Evolutionary conservation across 2,888 invertebrate species (phyloP).

Genomic region (Drosophila atripex): DNA sequence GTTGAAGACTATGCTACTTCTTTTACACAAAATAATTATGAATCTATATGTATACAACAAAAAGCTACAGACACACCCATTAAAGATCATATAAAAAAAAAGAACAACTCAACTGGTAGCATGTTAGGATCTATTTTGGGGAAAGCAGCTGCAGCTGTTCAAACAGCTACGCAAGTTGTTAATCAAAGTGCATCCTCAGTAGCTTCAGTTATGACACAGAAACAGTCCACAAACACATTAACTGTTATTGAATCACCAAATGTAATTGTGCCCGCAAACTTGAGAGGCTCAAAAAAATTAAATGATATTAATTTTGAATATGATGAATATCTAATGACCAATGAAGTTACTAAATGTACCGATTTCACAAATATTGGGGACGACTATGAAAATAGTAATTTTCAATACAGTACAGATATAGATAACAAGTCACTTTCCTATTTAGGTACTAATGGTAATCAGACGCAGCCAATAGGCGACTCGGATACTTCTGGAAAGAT

Average conservation of each 20-base stretch:
- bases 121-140: slow-evolving; percentile 82
- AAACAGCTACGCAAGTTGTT: slow-evolving; percentile 81
- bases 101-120: slow-evolving; percentile 50
- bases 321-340: slow-evolving; percentile 41
- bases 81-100: slow-evolving; percentile 1
- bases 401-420: slow-evolving; percentile 29
- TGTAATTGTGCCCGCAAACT: not conserved
- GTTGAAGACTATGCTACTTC: not conserved
- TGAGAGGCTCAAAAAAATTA: not conserved
- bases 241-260: slow-evolving; percentile 13
- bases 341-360: slow-evolving; percentile 43
- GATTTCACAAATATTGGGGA: slow-evolving; percentile 56
- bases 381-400: slow-evolving; percentile 77
- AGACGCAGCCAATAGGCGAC: slow-evolving; percentile 43
- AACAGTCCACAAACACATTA: slow-evolving; percentile 43
- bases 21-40: not conserved
- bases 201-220: slow-evolving; percentile 74
- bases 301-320: slow-evolving; percentile 25
- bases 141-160: slow-evolving; percentile 82
- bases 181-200: slow-evolving; percentile 78
- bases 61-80: slow-evolving; percentile 12
- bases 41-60: slow-evolving; percentile 15
- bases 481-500: slow-evolving; percentile 9
- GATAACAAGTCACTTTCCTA: slow-evolving; percentile 42
- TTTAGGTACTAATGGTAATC: slow-evolving; percentile 63